A percentile compares a stretch with the other conserved stretches of the same genome.
Evolutionary conservation across 2,888 invertebrate genomes (phyloP).

Genomic region (Andrena chrysosceles): DNA sequence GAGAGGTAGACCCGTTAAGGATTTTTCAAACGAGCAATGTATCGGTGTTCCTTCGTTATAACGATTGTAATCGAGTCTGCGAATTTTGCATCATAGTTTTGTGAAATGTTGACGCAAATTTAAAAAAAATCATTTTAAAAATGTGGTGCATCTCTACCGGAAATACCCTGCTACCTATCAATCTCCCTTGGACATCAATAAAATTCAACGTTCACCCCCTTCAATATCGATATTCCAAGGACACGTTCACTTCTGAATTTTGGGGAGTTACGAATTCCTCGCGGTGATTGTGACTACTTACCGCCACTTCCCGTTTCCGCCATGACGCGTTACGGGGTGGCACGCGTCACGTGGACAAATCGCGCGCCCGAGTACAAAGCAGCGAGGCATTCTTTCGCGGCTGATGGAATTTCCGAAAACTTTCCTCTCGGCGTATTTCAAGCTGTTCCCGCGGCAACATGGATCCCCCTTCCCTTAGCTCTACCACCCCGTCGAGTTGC

Average conservation of each 20-base stretch:
- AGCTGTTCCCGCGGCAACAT: background rate
- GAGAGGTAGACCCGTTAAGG: no score
- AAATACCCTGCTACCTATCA: no score
- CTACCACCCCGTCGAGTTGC: slow-evolving; percentile 38
- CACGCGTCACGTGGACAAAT: background rate
- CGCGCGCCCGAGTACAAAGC: background rate
- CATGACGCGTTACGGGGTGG: background rate
- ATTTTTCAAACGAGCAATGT: no score
- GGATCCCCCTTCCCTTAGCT: background rate
- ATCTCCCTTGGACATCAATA: no score
- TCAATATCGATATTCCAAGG: no score
- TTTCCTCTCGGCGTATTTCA: slow-evolving; percentile 13
- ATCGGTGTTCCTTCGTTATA: no score
- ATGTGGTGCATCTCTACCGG: no score
- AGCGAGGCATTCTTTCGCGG: background rate
- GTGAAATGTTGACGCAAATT: no score
- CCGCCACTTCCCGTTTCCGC: background rate
- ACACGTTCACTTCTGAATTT: background rate
- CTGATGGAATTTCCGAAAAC: background rate
- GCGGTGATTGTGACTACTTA: background rate
- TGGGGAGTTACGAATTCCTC: background rate
- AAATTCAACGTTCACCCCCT: no score
- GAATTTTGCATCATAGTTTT: no score
- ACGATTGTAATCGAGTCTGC: no score
- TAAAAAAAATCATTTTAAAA: no score